phyloP scores from a whole-genome alignment of 2,113 vertebrate genomes.

The Phalacrocorax aristotelis region DNA sequence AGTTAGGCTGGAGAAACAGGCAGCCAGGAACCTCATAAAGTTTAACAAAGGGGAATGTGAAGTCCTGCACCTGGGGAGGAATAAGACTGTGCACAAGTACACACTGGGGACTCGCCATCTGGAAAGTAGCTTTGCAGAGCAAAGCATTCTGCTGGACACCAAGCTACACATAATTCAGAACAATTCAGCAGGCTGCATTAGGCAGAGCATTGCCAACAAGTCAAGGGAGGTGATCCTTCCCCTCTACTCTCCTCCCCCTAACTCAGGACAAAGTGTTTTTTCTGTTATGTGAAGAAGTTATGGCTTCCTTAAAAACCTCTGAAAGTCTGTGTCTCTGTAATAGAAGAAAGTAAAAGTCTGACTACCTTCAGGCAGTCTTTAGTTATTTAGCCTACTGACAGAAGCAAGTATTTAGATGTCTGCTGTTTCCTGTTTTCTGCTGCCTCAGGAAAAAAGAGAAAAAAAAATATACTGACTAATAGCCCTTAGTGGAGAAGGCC shows the following conservation, averaged over 20 bases:
- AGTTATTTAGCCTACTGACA: neutral
- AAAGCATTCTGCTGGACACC: neutral
- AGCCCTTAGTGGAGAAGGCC: neutral
- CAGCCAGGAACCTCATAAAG: neutral
- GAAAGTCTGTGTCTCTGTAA: neutral
- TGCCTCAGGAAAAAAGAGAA: neutral
- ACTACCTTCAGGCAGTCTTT: neutral
- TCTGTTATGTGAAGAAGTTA: neutral
- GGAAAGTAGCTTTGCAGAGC: neutral
- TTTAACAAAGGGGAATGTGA: neutral
- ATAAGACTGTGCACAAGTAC: neutral
- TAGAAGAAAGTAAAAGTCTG: neutral
- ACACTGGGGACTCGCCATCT: neutral
- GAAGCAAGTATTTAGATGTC: neutral
- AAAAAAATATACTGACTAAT: neutral
- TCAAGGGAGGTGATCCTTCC: neutral
- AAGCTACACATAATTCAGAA: neutral
- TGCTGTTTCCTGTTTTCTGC: neutral
- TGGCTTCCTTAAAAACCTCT: neutral
- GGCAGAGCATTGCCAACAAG: neutral
- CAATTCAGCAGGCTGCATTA: neutral
- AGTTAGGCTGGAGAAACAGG: neutral
- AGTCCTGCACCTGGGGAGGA: neutral
- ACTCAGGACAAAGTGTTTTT: neutral
- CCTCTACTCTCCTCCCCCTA: neutral